These are phyloP conservation scores for Semnornis frantzii DNA, from an alignment of 2,113 vertebrate species.

Conservation along the genomic window DNA sequence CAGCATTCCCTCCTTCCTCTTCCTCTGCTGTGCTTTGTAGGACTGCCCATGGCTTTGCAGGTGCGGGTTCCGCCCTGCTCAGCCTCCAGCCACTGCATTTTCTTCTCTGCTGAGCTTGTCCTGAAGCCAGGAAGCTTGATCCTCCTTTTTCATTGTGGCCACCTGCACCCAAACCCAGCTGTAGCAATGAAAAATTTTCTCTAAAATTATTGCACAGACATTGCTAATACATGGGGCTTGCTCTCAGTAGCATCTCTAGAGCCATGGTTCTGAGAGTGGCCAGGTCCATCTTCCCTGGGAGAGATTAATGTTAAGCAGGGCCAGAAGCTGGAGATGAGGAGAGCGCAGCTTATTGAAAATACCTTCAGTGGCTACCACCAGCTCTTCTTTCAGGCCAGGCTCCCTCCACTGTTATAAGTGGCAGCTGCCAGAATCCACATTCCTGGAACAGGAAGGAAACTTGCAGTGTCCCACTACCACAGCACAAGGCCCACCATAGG, in stretches of 20 bases:
- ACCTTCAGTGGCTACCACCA: rapidly evolving
- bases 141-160: background rate
- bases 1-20: background rate
- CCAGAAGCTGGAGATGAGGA: background rate
- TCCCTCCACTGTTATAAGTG: rapidly evolving
- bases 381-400: background rate
- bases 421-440: background rate
- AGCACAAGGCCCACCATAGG: background rate
- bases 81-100: background rate
- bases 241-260: background rate
- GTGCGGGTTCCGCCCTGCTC: background rate
- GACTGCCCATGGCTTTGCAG: background rate
- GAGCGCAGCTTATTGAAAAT: background rate
- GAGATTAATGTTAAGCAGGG: background rate
- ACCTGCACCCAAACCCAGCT: background rate
- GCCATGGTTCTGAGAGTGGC: background rate
- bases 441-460: background rate
- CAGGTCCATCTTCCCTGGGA: background rate
- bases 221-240: background rate
- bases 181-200: background rate
- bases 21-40: background rate
- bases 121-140: background rate
- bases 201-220: background rate
- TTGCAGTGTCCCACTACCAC: rapidly evolving
- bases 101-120: background rate